Conservation (phyloP, 2,797 vertebrate species). For the Coregonus suidteri region DNA sequence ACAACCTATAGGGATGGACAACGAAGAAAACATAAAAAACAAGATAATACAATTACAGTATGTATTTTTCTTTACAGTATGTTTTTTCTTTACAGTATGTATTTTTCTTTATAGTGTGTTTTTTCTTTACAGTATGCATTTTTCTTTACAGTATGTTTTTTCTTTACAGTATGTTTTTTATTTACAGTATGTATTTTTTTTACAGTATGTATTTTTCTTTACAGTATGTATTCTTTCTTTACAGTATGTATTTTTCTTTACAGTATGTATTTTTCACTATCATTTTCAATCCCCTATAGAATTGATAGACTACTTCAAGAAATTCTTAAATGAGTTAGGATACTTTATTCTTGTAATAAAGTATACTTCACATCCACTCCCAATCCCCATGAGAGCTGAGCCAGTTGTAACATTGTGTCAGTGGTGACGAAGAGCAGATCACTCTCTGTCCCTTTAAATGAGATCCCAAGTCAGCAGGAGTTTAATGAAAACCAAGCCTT, state of each 20-base stretch:
- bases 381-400: background rate
- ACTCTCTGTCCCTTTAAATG: background rate
- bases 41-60: constrained; percentile 15
- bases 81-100: background rate
- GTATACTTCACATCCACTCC: background rate
- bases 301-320: background rate
- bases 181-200: too few relatives aligned
- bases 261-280: background rate
- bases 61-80: background rate
- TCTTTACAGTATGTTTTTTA: background rate
- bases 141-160: background rate
- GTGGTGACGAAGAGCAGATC: constrained; percentile 7
- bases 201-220: background rate
- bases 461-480: constrained; percentile 51
- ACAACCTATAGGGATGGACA: background rate
- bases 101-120: background rate
- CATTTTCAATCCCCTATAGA: background rate
- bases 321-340: background rate
- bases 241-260: too few relatives aligned
- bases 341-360: background rate
- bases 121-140: background rate
- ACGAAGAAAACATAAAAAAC: constrained; percentile 1
- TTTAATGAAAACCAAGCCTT: constrained; percentile 59
- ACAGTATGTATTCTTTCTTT: background rate
- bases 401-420: background rate